Conservation (phyloP, 2,888 invertebrate genomes). For the Cheilosia vernalis region DNA sequence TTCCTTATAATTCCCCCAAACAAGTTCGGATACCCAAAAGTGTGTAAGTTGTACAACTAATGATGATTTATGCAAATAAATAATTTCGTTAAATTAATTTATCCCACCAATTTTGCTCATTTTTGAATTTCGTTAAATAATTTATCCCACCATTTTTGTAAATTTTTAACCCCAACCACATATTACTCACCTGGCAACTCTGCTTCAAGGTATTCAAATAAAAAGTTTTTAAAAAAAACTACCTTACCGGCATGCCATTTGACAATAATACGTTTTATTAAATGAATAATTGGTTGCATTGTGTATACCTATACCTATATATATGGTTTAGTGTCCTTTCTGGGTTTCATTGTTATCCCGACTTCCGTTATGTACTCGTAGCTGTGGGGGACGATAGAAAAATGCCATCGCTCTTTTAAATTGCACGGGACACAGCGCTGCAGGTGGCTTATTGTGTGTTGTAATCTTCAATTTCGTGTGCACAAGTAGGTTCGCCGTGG, state of each 20-base stretch:
- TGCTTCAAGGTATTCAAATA: neutral
- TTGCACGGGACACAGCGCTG: constrained; percentile 59
- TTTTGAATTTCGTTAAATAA: too few relatives aligned
- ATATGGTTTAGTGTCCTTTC: neutral
- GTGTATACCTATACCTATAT: constrained; percentile 8
- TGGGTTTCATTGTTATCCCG: constrained; percentile 30
- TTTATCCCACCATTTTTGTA: too few relatives aligned
- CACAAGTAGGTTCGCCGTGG: constrained; percentile 46
- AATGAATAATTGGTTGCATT: constrained; percentile 66
- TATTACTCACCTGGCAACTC: neutral
- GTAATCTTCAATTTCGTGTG: constrained; percentile 69
- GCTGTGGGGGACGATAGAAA: neutral
- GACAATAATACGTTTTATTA: constrained; percentile 64
- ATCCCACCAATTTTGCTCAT: too few relatives aligned
- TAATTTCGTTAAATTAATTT: too few relatives aligned
- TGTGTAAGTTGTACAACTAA: too few relatives aligned
- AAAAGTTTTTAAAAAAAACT: neutral
- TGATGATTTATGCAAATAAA: too few relatives aligned
- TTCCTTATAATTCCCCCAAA: too few relatives aligned
- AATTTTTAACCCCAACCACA: too few relatives aligned
- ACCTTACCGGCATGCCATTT: constrained; percentile 43
- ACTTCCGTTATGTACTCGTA: neutral
- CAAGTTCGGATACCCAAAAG: too few relatives aligned
- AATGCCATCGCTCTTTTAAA: constrained; percentile 38
- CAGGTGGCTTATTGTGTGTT: constrained; percentile 73